These are phyloP conservation scores for Pseudobourletiella spinata DNA, from an alignment of 1,140 invertebrate species.

Conservation along the genomic window DNA sequence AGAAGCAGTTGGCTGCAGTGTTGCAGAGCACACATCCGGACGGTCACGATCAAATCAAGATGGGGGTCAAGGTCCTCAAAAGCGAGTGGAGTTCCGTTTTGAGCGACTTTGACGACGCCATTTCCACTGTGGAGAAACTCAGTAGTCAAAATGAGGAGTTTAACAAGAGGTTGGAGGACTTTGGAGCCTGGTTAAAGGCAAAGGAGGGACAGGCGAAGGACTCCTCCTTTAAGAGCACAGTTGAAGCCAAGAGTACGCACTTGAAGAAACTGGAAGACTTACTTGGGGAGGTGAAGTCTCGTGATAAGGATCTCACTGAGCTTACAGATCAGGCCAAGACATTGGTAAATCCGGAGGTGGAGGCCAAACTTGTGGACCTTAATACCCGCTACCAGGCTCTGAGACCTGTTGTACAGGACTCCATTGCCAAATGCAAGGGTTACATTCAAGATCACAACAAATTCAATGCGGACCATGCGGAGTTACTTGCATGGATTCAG, in stretches of 20 bases:
- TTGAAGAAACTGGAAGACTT: slow-evolving; percentile 66
- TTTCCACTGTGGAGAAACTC: slow-evolving; percentile 47
- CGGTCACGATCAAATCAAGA: slow-evolving; percentile 64
- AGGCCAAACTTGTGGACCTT: slow-evolving; percentile 65
- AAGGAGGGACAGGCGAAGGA: slow-evolving; percentile 78
- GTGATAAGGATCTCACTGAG: slow-evolving; percentile 59
- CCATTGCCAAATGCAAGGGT: slow-evolving; percentile 26
- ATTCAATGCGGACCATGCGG: slow-evolving; percentile 68
- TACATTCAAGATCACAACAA: slow-evolving; percentile 74
- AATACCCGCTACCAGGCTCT: slow-evolving; percentile 74
- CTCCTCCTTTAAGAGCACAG: slow-evolving; percentile 74
- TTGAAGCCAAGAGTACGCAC: slow-evolving; percentile 70
- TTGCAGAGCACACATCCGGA: slow-evolving; percentile 60
- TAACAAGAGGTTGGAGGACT: slow-evolving; percentile 60
- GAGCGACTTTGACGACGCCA: slow-evolving; percentile 51
- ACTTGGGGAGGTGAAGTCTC: slow-evolving; percentile 61
- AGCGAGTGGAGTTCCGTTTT: slow-evolving; percentile 70
- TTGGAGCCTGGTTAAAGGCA: slow-evolving; percentile 73
- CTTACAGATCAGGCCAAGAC: slow-evolving; percentile 57
- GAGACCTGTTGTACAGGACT: slow-evolving; percentile 52
- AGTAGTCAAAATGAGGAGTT: slow-evolving; percentile 69
- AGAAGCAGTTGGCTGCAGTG: slow-evolving; percentile 59
- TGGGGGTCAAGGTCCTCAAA: slow-evolving; percentile 58
- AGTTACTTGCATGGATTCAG: slow-evolving; percentile 65
- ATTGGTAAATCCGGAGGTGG: slow-evolving; percentile 65